Evolutionary conservation across 2,888 invertebrate species (phyloP).

Genomic region (Synanthedon andrenaeformis): DNA sequence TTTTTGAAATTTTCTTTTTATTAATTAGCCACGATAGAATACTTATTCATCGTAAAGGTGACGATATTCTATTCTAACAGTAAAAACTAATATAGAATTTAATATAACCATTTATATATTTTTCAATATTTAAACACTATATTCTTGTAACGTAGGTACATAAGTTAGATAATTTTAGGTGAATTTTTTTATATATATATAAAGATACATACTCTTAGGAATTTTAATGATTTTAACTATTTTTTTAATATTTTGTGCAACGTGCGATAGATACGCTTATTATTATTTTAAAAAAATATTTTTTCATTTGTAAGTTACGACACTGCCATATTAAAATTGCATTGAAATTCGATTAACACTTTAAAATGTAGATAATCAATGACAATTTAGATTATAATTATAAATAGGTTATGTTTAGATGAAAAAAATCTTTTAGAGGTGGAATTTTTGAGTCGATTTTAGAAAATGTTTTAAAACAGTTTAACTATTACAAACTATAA

Average conservation of each 20-base stretch:
- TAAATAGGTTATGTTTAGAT: too few species aligned
- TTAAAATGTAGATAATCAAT: too few species aligned
- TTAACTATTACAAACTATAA: constrained; percentile 3
- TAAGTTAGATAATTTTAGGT: neutral
- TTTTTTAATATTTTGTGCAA: neutral
- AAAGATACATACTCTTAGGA: constrained; percentile 2
- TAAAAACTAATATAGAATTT: neutral
- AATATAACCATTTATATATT: constrained; percentile 9
- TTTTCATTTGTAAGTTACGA: constrained; percentile 20
- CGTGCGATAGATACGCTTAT: constrained; percentile 50
- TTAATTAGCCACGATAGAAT: neutral
- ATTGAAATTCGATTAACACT: constrained; percentile 2
- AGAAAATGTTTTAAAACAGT: constrained; percentile 4
- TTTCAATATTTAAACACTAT: constrained; percentile 13
- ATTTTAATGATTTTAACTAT: constrained; percentile 8
- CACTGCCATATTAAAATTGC: constrained; percentile 48
- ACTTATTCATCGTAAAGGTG: neutral
- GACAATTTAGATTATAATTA: constrained; percentile 2
- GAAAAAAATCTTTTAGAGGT: too few species aligned
- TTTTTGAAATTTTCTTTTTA: too few species aligned
- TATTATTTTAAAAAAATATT: constrained; percentile 35
- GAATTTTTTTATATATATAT: constrained; percentile 16
- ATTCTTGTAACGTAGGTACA: constrained; percentile 8
- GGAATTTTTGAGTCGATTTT: too few species aligned
- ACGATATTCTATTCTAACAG: neutral